phyloP scores from a whole-genome alignment of 1,140 invertebrate genomes.

The Ceratosolen fusciceps region DNA sequence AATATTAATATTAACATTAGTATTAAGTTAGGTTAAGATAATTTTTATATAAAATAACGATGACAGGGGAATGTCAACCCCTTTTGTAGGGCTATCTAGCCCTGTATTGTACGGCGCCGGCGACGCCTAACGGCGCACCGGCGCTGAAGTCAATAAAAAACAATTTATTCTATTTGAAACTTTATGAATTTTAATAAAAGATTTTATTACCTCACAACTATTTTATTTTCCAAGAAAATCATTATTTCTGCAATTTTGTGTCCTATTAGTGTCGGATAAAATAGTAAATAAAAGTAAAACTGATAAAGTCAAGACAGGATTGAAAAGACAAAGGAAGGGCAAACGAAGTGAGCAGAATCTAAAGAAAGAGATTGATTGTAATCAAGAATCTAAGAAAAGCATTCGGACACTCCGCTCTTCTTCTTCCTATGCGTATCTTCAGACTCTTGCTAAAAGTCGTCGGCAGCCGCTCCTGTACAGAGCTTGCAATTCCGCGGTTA shows the following conservation, averaged over 20 bases:
- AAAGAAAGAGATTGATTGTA: conserved; percentile 24
- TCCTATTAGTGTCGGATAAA: conserved; percentile 32
- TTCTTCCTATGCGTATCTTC: not conserved
- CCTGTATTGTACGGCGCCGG: no score
- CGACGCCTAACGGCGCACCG: no score
- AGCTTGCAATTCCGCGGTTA: conserved; percentile 42
- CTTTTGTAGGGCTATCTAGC: no score
- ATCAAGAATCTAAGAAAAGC: conserved; percentile 28
- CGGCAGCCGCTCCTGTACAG: not conserved
- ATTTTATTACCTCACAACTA: not conserved
- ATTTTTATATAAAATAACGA: no score
- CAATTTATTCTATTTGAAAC: not conserved
- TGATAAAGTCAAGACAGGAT: conserved; percentile 26
- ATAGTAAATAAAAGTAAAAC: conserved; percentile 42
- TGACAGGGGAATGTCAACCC: no score
- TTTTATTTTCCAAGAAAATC: conserved; percentile 46
- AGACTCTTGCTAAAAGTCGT: not conserved
- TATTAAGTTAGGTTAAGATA: no score
- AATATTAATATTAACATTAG: no score
- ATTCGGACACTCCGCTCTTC: not conserved
- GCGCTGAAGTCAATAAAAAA: no score
- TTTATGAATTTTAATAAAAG: not conserved
- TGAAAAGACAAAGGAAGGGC: conserved; percentile 27
- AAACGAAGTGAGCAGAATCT: no score
- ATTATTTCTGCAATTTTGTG: conserved; percentile 41